Conservation (phyloP, 2,113 vertebrate genomes). For the Prunella fulvescens region DNA sequence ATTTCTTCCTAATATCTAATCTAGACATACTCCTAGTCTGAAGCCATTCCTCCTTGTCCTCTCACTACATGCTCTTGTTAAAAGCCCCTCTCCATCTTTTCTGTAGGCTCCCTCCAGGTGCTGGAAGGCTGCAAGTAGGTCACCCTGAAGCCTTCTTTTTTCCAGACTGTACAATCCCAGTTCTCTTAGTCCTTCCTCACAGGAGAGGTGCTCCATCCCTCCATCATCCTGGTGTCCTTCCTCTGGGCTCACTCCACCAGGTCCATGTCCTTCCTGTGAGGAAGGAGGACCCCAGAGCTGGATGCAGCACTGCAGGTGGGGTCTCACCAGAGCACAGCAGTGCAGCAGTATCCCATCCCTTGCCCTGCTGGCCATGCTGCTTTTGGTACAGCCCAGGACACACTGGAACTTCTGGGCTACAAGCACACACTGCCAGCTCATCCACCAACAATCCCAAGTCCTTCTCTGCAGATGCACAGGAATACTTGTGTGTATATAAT, state of each 20-base stretch:
- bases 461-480: background rate
- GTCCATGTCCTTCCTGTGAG: background rate
- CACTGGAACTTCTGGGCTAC: background rate
- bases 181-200: background rate
- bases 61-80: background rate
- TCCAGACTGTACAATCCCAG: background rate
- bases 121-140: background rate
- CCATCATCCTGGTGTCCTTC: background rate
- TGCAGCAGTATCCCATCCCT: background rate
- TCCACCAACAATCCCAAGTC: background rate
- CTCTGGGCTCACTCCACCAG: background rate
- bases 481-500: background rate
- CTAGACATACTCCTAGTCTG: background rate
- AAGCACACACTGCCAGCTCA: background rate
- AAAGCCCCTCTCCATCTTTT: background rate
- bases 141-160: background rate
- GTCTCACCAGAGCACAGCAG: background rate
- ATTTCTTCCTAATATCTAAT: background rate
- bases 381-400: background rate
- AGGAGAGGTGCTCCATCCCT: background rate
- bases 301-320: background rate
- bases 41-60: background rate
- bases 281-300: background rate
- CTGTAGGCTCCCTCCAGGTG: background rate
- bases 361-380: rapidly evolving